Percentiles rank a stretch among this genome's conserved stretches.
Conservation (phyloP, 1,140 invertebrate genomes). For the Heliconius hewitsoni region DNA sequence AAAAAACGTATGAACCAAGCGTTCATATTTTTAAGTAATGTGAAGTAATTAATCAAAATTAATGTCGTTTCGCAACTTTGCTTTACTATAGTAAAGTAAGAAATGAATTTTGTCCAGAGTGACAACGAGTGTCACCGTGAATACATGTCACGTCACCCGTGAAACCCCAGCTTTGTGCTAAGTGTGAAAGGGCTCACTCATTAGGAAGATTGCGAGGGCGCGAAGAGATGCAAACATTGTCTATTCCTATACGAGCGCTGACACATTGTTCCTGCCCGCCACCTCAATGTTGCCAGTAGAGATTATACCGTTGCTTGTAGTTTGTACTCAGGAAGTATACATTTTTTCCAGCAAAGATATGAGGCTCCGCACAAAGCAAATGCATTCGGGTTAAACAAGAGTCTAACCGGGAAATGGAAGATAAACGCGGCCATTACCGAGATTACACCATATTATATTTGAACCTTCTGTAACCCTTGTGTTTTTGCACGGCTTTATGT, state of each 20-base stretch:
- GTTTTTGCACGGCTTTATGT: constrained; percentile 14
- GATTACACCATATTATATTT: constrained; percentile 51
- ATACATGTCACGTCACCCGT: constrained; percentile 74
- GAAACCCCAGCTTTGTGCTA: constrained; percentile 75
- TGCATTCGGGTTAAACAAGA: constrained; percentile 67
- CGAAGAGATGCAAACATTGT: constrained; percentile 63
- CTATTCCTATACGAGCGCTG: constrained; percentile 52
- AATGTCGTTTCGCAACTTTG: constrained; percentile 27
- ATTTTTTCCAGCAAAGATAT: constrained; percentile 43
- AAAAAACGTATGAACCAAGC: neutral
- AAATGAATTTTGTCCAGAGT: constrained; percentile 62
- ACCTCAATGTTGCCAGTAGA: constrained; percentile 53
- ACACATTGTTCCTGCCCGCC: constrained; percentile 58
- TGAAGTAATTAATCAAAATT: constrained; percentile 29
- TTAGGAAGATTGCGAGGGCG: constrained; percentile 80
- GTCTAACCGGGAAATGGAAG: constrained; percentile 53
- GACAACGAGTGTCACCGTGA: constrained; percentile 65
- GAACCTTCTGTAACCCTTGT: constrained; percentile 18
- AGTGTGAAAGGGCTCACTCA: constrained; percentile 80
- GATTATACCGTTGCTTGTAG: constrained; percentile 52
- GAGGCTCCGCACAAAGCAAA: constrained; percentile 58
- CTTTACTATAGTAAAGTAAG: constrained; percentile 35
- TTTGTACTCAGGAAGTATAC: constrained; percentile 60
- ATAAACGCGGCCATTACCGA: constrained; percentile 59
- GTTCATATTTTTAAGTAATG: neutral